These are phyloP conservation scores for Trogon melanurus DNA, from an alignment of 2,113 vertebrate genomes.

Conservation along the genomic window DNA sequence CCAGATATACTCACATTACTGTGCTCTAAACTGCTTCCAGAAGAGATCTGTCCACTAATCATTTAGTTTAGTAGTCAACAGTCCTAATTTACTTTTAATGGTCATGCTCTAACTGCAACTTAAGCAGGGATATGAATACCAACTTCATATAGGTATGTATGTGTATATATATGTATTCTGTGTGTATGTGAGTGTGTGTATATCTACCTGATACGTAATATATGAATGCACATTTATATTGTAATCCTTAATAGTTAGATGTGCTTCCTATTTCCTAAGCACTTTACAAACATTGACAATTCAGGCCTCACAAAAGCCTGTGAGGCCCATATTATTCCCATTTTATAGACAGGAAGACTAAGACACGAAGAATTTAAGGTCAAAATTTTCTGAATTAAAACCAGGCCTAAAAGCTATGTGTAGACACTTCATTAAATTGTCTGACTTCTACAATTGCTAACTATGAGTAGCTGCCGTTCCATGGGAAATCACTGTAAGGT, in stretches of 20 bases:
- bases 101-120: slow-evolving; percentile 61
- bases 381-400: slow-evolving; percentile 42
- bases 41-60: slow-evolving; percentile 64
- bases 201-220: slow-evolving; percentile 36
- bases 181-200: slow-evolving; percentile 28
- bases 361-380: slow-evolving; percentile 56
- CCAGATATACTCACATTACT: slow-evolving; percentile 77
- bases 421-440: slow-evolving; percentile 43
- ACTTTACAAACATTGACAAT: slow-evolving; percentile 40
- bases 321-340: slow-evolving; percentile 28
- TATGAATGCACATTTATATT: slow-evolving; percentile 13
- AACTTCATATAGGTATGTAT: slow-evolving; percentile 11
- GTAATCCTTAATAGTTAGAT: neutral
- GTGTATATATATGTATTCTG: slow-evolving; percentile 39
- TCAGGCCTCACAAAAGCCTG: slow-evolving; percentile 34
- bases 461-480: neutral
- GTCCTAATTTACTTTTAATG: slow-evolving; percentile 59
- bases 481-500: slow-evolving; percentile 27
- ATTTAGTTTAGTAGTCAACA: slow-evolving; percentile 73
- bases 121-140: slow-evolving; percentile 63
- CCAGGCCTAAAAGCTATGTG: slow-evolving; percentile 12
- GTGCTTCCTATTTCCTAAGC: slow-evolving; percentile 51
- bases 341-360: slow-evolving; percentile 48
- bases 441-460: slow-evolving; percentile 45
- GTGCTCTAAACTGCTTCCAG: slow-evolving; percentile 73